Evolutionary conservation across 2,888 invertebrate genomes (phyloP), one percentile per base, ranked within the genome.

Genomic region (Eurytoma californica): DNA sequence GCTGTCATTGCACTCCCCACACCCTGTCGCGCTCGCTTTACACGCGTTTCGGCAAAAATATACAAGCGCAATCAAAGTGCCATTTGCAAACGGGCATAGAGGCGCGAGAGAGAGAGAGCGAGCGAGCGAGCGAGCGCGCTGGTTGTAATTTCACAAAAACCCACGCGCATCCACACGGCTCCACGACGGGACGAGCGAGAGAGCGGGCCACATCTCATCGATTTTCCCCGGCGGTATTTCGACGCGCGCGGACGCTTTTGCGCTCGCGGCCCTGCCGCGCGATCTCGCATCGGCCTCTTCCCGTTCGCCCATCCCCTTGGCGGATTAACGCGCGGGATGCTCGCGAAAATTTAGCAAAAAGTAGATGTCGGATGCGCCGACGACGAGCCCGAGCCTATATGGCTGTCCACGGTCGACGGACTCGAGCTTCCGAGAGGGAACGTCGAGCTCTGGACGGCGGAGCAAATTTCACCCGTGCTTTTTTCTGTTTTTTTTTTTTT

Each of bases 21-120:
- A 53, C 53, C 53, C 16, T 53, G n/a, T 13, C 53, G 53, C 16
- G n/a, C 14, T 68, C 12, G 53, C 51, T 61, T 55, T 55, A 73
- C 72, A 63, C 72, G 57, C 55, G 74, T 55, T 49, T 47, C 49
- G 28, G 66, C 49, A 66, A 73, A 73, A 66, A 73, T 57, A 58
- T 28, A 72, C 63, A 70, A 30, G 58, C 74, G 66, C 74, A 74
- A 74, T 74, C 74, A 66, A 66, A 74, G 74, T 66, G 66, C 66
- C 74, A 74, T 74, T 74, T 74, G 65, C 74, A 74, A 74, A 74
- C 66, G 39, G 39, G 39, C 39, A 39, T 39, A 39, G 39, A 39
- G 39, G 39, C 39, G 55, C 55, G 30, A 39, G 55, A n/a, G 30
- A 39, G 55, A 3, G 24, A 30, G 7, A 63, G 53, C 39, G 30